These are phyloP conservation scores for Gerris buenoi DNA, from an alignment of 1,140 invertebrate genomes.

Conservation along the genomic window DNA sequence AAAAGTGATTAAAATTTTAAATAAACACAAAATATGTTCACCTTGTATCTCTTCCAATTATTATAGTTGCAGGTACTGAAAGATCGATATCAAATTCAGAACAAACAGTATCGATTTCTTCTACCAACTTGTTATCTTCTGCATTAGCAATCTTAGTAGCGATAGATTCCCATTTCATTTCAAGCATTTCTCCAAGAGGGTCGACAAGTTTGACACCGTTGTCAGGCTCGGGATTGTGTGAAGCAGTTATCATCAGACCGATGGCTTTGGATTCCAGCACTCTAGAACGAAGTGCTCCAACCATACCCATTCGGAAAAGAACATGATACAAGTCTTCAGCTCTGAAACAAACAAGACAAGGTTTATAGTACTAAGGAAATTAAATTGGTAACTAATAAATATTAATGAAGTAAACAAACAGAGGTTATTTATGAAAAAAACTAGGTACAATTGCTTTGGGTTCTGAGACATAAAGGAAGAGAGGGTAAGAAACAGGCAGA, in stretches of 20 bases:
- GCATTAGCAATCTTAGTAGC: constrained; percentile 74
- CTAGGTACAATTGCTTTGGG: too few species aligned
- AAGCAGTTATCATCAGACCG: constrained; percentile 97
- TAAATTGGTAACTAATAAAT: too few species aligned
- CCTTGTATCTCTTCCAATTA: constrained; percentile 61
- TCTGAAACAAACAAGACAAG: constrained; percentile 48
- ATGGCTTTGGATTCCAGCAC: constrained; percentile 55
- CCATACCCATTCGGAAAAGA: constrained; percentile 78
- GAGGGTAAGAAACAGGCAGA: too few species aligned
- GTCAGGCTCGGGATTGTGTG: constrained; percentile 89
- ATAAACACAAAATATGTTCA: constrained; percentile 27
- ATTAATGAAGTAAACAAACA: too few species aligned
- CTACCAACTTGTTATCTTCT: constrained; percentile 33
- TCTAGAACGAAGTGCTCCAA: constrained; percentile 75
- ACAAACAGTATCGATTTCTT: constrained; percentile 36
- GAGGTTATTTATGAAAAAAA: too few species aligned
- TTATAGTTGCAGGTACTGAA: constrained; percentile 42
- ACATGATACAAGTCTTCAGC: constrained; percentile 69
- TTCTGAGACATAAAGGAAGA: too few species aligned
- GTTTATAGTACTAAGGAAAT: too few species aligned
- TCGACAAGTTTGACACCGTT: constrained; percentile 97
- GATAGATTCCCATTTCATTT: constrained; percentile 73
- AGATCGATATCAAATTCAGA: constrained; percentile 49
- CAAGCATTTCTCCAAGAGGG: constrained; percentile 90
- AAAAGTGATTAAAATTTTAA: neutral